Conservation (phyloP, 2,888 invertebrate species). For the Eulithis prunata region DNA sequence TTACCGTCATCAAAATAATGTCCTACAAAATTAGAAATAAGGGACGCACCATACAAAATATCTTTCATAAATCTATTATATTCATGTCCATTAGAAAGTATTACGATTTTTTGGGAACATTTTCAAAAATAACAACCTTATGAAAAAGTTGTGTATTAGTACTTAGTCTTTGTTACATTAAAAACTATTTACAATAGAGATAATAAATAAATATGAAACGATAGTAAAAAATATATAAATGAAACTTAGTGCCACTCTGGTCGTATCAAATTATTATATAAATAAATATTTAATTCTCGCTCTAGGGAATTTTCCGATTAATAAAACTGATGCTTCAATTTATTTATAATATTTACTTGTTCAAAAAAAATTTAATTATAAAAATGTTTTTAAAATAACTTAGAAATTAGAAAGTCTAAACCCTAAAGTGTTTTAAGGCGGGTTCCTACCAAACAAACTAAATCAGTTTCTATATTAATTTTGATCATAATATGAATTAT, state of each 20-base stretch:
- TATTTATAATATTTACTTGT: not conserved
- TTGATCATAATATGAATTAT: too few relatives aligned
- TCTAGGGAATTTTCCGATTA: constrained; percentile 3
- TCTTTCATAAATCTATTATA: constrained; percentile 27
- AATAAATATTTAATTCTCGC: constrained; percentile 3
- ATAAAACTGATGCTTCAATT: not conserved
- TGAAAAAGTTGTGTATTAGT: constrained; percentile 35
- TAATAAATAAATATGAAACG: constrained; percentile 4
- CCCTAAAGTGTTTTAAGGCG: not conserved
- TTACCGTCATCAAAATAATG: constrained; percentile 1
- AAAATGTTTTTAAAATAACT: not conserved
- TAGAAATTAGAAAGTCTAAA: not conserved
- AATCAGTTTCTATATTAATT: too few relatives aligned
- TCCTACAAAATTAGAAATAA: constrained; percentile 4
- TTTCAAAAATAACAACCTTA: constrained; percentile 29
- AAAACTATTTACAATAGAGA: constrained; percentile 26
- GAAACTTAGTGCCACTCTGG: constrained; percentile 7
- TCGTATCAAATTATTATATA: constrained; percentile 2
- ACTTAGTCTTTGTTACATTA: constrained; percentile 20
- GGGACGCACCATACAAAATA: constrained; percentile 4
- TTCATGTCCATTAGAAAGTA: constrained; percentile 25
- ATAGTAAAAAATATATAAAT: not conserved
- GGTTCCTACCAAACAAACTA: not conserved
- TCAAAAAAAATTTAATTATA: not conserved
- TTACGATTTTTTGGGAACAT: constrained; percentile 33